Base-by-base conservation (phyloP, 2,888 invertebrate species). In the Nasonovia ribisnigri region DNA sequence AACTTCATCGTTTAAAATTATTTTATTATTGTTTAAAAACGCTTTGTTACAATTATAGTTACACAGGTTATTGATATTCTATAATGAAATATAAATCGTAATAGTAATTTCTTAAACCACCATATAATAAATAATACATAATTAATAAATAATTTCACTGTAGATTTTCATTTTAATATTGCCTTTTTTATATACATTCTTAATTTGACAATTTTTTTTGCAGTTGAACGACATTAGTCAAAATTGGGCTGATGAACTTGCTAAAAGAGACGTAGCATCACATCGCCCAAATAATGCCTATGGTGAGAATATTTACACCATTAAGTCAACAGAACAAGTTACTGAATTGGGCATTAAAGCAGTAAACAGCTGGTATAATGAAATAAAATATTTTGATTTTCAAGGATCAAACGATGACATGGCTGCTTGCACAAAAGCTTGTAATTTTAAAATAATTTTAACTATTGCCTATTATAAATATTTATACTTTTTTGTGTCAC, bases 291-390 rank as follows among this genome's bases (percentile, higher is more conserved):
- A 94, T 13, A 88, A 88, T 51, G 51, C 13, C 0, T 94, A 94
- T 11, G 94, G 94, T 1, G 94, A 94, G 88, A 94, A 94, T 94
- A 88, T 94, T 60, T 94, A 51, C n/a, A n/a, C 20, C 10, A 88
- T 88, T 3, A 54, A 36, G 13, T 92, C 93, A 16, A 86, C n/a
- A 26, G 46, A 60, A 0, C 77, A 92, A 67, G 84, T 92, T 0
- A 86, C 57, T 0, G 43, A 91, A 48, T 89, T 91, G 46, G 90
- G 92, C 5, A 13, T 60, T 26, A 88, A n/a, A 77, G 94, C 92
- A 5, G 94, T 94, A 6, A 46, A 94, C 13, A 43, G 67, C 24
- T 94, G 94, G 94, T 94, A 94, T 13, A 90, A 10, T 54, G 94
- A 94, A 91, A 88, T 84, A 5, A 26, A 29, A 54, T 84, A 5